Base-by-base conservation (phyloP, 2,113 vertebrate species). In the Ursus arctos region DNA sequence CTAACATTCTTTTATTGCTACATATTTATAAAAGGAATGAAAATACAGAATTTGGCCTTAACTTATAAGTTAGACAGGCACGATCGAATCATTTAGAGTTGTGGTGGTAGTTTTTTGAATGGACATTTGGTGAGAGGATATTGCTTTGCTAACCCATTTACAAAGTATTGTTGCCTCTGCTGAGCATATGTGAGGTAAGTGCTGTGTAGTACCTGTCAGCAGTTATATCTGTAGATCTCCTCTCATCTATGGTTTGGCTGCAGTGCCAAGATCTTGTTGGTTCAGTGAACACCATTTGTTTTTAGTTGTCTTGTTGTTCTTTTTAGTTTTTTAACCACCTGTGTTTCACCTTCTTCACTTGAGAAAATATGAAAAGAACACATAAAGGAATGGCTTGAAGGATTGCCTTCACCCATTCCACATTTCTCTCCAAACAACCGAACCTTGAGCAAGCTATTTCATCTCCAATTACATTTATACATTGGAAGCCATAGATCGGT, bases 281-380 rank as follows among this genome's bases (percentile, higher is more conserved):
- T 51, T 91, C 51, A 87, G 4, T 28, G 49, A 65, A 36, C 85
- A 16, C 13, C 19, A 4, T 40, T 83, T 21, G 21, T 53, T 95
- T 79, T 86, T 40, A 61, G 33, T 53, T 47, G 22, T 57, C 49
- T 43, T 24, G 40, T 51, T 90, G 28, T 47, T 47, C 33, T 71
- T 96, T 96, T 92, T 81, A 57, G 26, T 47, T 93, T 85, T 85
- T 81, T 49, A 97, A 76, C 40, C 19, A 43, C 31, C 36, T 65
- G 6, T 47, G 13, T 47, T 71, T 76, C 36, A 77, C 21, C 65
- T 28, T 77, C 36, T n/a, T 47, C 26, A 14, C 33, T 71, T 57
- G 13, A 91, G 59, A 87, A 61, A 63, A 28, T 40, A 77, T 69
- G 67, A 57, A 79, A 77, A 95, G 19, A 49, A 84, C 18, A 88